These are phyloP conservation scores for Morinoia aosen DNA, from an alignment of 2,888 invertebrate genomes.

Conservation along the genomic window DNA sequence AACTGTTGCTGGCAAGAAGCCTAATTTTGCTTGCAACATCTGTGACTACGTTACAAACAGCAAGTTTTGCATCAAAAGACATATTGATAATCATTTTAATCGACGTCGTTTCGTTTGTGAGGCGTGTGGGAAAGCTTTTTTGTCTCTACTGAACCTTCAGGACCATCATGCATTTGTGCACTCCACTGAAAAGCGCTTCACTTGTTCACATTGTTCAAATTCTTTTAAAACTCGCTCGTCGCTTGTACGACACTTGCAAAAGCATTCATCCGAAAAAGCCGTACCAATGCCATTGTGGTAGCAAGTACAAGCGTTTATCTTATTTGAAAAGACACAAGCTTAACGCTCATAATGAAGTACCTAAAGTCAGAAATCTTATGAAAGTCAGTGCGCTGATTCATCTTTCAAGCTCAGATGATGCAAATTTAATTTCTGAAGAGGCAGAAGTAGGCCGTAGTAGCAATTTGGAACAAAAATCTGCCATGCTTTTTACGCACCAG, in stretches of 20 bases:
- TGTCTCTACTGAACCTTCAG: slow-evolving; percentile 33
- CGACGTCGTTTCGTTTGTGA: slow-evolving; percentile 18
- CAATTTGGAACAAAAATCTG: not conserved
- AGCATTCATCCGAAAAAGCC: slow-evolving; percentile 6
- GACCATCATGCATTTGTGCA: slow-evolving; percentile 3
- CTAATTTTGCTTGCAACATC: not conserved
- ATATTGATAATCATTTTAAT: slow-evolving; percentile 26
- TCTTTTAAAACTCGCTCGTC: slow-evolving; percentile 27
- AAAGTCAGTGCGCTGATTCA: not conserved
- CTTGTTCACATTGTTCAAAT: not conserved
- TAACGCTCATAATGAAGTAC: not conserved
- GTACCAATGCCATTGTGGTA: slow-evolving; percentile 15
- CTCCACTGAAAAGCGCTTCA: not conserved
- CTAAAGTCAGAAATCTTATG: slow-evolving; percentile 1
- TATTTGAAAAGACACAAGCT: slow-evolving; percentile 14
- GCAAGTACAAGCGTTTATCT: slow-evolving; percentile 26
- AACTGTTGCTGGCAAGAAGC: not conserved
- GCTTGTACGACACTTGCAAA: slow-evolving; percentile 12
- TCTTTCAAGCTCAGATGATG: not conserved
- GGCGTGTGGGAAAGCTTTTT: slow-evolving; percentile 16
- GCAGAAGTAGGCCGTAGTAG: not conserved
- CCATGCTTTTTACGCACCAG: not conserved
- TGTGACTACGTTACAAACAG: not conserved
- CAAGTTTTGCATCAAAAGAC: slow-evolving; percentile 28
- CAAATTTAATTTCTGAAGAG: not conserved